Conservation (phyloP, 2,888 invertebrate species). For the Parascotia fuliginaria region DNA sequence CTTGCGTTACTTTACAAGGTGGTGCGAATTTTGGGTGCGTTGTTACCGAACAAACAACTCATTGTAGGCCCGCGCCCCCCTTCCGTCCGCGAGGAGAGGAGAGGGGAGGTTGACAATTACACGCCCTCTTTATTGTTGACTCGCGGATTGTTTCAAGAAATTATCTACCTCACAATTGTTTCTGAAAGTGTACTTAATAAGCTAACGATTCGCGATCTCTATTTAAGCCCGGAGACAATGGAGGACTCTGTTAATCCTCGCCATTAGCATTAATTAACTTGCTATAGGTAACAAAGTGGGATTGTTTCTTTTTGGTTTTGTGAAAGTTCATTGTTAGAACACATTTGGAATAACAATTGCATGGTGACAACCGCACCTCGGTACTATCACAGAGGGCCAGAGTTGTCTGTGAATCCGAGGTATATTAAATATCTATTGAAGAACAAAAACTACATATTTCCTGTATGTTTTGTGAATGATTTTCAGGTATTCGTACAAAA, state of each 20-base stretch:
- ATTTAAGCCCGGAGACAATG: slow-evolving; percentile 21
- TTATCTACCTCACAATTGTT: slow-evolving; percentile 31
- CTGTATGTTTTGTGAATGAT: neutral
- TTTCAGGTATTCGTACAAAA: neutral
- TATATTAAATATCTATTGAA: neutral
- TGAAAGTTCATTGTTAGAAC: neutral
- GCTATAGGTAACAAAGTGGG: neutral
- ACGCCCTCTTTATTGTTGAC: slow-evolving; percentile 44
- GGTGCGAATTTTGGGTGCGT: slow-evolving; percentile 15
- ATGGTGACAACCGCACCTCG: no score
- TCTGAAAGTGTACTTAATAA: slow-evolving; percentile 40
- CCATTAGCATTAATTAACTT: neutral
- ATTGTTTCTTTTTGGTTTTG: neutral
- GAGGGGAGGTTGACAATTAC: slow-evolving; percentile 34
- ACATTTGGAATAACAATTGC: neutral
- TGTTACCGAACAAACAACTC: slow-evolving; percentile 37
- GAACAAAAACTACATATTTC: neutral
- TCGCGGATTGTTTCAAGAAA: slow-evolving; percentile 31
- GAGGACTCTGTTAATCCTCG: neutral
- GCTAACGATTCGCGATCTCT: slow-evolving; percentile 26
- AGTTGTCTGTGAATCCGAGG: no score
- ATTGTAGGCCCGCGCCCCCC: slow-evolving; percentile 36
- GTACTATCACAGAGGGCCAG: no score
- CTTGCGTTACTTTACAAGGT: neutral
- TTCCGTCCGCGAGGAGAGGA: neutral